Evolutionary conservation across 2,797 vertebrate species (phyloP).

Genomic region (Lutjanus campechanus): DNA sequence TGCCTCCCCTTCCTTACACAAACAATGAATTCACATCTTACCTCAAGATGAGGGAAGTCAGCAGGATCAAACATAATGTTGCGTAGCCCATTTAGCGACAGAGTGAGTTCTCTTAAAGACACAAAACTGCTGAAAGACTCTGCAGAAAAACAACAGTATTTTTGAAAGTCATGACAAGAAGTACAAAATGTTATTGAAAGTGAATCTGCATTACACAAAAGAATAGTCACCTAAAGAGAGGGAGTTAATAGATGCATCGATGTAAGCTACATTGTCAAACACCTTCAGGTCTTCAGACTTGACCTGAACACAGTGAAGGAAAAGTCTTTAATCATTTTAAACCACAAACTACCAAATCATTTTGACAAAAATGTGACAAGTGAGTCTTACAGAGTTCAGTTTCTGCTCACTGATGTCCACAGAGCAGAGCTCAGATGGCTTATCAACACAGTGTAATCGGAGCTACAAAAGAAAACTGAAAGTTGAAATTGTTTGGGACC

Average conservation of each 20-base stretch:
- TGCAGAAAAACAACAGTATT: slow-evolving; percentile 55
- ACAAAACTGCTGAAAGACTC: slow-evolving; percentile 87
- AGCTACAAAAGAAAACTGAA: slow-evolving; percentile 68
- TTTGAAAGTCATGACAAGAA: background rate
- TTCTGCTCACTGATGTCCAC: slow-evolving; percentile 79
- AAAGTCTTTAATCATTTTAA: background rate
- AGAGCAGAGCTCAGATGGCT: slow-evolving; percentile 80
- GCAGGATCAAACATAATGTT: slow-evolving; percentile 79
- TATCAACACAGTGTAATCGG: slow-evolving; percentile 73
- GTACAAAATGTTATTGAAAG: background rate
- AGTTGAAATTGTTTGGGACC: background rate
- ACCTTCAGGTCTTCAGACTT: slow-evolving; percentile 73
- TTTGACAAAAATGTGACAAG: background rate
- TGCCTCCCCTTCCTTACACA: too few species aligned
- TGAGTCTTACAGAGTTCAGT: slow-evolving; percentile 74
- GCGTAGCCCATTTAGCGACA: slow-evolving; percentile 87
- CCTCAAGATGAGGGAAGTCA: slow-evolving; percentile 89
- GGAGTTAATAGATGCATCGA: slow-evolving; percentile 81
- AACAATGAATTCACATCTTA: slow-evolving; percentile 59
- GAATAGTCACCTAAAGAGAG: slow-evolving; percentile 80
- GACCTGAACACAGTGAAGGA: slow-evolving; percentile 64
- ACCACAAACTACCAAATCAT: background rate
- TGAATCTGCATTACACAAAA: background rate
- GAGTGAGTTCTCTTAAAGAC: slow-evolving; percentile 86
- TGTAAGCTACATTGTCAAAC: slow-evolving; percentile 80